Evolutionary conservation across 2,113 vertebrate species (phyloP).

Genomic region (Mesembrinibis cayennensis): DNA sequence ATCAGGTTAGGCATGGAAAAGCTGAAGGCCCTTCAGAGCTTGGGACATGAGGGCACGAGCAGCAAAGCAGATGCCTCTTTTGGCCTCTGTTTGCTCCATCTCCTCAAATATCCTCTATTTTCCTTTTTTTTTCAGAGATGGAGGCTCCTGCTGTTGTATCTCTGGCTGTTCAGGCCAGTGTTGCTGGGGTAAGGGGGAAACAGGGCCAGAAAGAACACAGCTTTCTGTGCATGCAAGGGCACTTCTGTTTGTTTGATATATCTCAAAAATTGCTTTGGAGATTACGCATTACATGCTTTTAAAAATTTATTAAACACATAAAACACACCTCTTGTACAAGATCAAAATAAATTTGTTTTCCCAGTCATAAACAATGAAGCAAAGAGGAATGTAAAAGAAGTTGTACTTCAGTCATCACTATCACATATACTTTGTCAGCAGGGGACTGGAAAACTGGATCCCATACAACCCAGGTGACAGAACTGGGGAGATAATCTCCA

Average conservation of each 20-base stretch:
- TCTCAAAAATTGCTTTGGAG: not conserved
- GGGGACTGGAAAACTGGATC: not conserved
- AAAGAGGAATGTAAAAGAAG: not conserved
- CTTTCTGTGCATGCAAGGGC: not conserved
- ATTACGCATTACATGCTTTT: not conserved
- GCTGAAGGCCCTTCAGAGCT: not conserved
- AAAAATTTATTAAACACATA: not conserved
- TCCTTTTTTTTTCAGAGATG: not conserved
- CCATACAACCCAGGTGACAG: not conserved
- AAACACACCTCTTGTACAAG: not conserved
- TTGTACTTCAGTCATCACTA: not conserved
- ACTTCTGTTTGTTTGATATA: not conserved
- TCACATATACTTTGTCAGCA: not conserved
- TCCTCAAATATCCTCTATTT: not conserved
- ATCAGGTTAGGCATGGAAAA: not conserved
- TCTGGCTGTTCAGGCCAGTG: not conserved
- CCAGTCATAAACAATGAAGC: not conserved
- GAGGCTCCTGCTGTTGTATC: not conserved
- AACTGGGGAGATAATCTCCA: not conserved
- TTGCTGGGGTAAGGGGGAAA: not conserved
- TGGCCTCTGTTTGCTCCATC: not conserved
- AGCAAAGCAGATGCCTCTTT: not conserved
- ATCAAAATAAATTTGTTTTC: not conserved
- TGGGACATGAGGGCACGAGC: not conserved
- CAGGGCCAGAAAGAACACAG: not conserved